Base-by-base conservation (phyloP, 2,797 vertebrate species). In the Babyrousa celebensis region DNA sequence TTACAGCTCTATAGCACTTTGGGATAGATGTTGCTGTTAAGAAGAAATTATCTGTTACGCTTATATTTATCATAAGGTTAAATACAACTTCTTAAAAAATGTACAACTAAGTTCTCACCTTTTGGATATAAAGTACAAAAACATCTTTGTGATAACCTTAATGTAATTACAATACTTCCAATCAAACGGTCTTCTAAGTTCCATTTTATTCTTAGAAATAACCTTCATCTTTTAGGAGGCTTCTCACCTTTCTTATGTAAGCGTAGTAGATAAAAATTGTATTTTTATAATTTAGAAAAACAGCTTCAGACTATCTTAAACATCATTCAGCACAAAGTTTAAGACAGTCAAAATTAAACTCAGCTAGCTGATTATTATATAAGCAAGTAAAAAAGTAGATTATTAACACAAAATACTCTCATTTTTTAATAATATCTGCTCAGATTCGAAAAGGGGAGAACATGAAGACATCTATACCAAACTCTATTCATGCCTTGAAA, bases 11-110 rank as follows among this genome's bases (percentile, higher is more conserved):
- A 97, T 99, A 99, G 96, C 99, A 99, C 83, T 99, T 99, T 2
- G 99, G 99, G 98, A 99, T 99, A 65, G 99, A 99, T 17, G 99
- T 99, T 82, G 99, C 99, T 99, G 98, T 97, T 92, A 97, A 97
- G 97, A 94, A 54, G 97, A 36, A 48, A 80, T 23, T 48, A 70
- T 54, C 29, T 77, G 78, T 96, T 92, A 97, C 25, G 2, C 12
- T 89, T 94, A 43, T 36, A 71, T 85, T 94, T 74, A 86, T 91
- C 58, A 90, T 18, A 95, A 92, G 7, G 23, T 56, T 65, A 80
- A 95, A 92, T 74, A 78, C 43, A 91, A 65, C 43, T 91, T 78
- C 36, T 65, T 20, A 17, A 62, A 91, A 91, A 93, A 80, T 43
- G 27, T 16, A 82, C 12, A 89, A 85, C 43, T 36, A 92, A 71